Base-by-base conservation (phyloP, 2,797 vertebrate species). In the Coregonus sp. region DNA sequence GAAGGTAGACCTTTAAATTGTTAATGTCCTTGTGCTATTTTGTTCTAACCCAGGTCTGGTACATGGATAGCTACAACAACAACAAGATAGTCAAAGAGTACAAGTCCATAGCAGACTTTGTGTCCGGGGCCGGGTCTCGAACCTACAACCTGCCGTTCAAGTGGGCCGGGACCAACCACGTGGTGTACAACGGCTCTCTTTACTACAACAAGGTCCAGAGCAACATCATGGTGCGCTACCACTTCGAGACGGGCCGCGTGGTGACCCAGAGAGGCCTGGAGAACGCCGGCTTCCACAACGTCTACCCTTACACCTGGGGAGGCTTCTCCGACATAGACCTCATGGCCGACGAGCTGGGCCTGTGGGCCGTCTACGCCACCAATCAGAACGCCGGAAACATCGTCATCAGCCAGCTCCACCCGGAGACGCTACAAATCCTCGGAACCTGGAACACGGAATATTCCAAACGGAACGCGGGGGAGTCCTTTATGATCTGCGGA, bases 131-230 rank as follows among this genome's bases (percentile, higher is more conserved):
- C 1, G 97, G 98, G 85, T 97, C 97, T n/a, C 94, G 97, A 91
- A 97, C 96, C 85, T 99, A 99, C 92, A 97, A 95, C 84, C 95
- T 99, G 81, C 98, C 98, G 4, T 99, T 98, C 90, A 99, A 98
- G 86, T 99, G 98, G 98, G 98, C 97, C 1, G 98, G 98, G 71
- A 99, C 98, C 81, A 98, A 98, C 90, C 98, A 99, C 0, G 95
- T 99, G 71, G 97, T 99, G 84, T 99, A 97, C 94, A 99, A 99
- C 0, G 97, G 97, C 80, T 99, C 98, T 0, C 95, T 99, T 75
- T 99, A 98, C 89, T 99, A 98, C 94, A 99, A 99, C 93, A 99
- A 99, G 86, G 97, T 98, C 88, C 97, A 99, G 90, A 99, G 97
- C 88, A 99, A 99, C 93, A 99, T 99, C 80, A 88, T 99, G 20